A percentile compares a stretch with the other conserved stretches of the same genome.
phyloP scores from a whole-genome alignment of 92 coral and sea anemone species.

The Plumapathes pennacea region DNA sequence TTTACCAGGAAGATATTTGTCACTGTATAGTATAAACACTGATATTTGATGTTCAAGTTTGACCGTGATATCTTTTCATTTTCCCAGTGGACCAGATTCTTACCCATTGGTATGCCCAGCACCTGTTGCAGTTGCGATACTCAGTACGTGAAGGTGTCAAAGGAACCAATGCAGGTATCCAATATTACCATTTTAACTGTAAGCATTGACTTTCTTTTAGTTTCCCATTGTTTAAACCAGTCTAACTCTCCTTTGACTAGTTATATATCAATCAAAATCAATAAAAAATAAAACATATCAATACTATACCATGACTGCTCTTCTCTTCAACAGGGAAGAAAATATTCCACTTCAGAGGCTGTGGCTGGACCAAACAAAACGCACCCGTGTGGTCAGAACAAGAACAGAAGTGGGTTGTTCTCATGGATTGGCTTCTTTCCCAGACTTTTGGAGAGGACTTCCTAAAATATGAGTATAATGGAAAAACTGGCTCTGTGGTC shows the following conservation, averaged over 20 bases:
- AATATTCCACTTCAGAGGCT: constrained; percentile 40
- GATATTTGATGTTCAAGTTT: too few relatives aligned
- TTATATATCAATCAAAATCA: too few relatives aligned
- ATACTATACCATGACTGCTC: too few relatives aligned
- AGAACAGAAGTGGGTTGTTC: constrained; percentile 29
- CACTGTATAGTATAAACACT: too few relatives aligned
- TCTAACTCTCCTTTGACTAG: too few relatives aligned
- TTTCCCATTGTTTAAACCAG: too few relatives aligned
- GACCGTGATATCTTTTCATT: too few relatives aligned
- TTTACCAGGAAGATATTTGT: too few relatives aligned
- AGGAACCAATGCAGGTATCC: too few relatives aligned
- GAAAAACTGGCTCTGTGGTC: constrained; percentile 13
- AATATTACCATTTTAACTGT: too few relatives aligned
- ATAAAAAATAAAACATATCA: too few relatives aligned
- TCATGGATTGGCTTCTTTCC: constrained; percentile 15
- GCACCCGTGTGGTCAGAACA: constrained; percentile 21
- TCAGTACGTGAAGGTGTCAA: constrained; percentile 30
- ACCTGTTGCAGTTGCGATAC: constrained; percentile 23
- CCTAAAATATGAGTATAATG: constrained; percentile 16
- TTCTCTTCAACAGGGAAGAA: constrained; percentile 12
- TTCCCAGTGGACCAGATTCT: constrained; percentile 23
- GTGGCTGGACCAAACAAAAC: constrained; percentile 31
- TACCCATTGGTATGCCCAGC: constrained; percentile 38
- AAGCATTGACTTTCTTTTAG: too few relatives aligned
- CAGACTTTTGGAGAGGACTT: constrained; percentile 38